Evolutionary conservation across 2,113 vertebrate species (phyloP).

Genomic region (Mormyrus lacerda): DNA sequence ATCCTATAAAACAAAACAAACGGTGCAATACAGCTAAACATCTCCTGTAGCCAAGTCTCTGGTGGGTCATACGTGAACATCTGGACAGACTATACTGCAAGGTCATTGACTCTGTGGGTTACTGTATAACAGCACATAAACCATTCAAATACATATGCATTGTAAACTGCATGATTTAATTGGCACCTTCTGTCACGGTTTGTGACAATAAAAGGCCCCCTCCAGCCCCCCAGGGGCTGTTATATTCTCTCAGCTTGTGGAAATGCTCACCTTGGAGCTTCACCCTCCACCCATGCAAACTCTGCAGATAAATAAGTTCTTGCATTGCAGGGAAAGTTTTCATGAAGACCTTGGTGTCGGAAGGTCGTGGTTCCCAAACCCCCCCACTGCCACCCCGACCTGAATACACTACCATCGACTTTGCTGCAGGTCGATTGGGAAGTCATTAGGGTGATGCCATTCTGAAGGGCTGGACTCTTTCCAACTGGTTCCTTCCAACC

Average conservation of each 20-base stretch:
- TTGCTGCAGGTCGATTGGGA: background rate
- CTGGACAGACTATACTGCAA: constrained; percentile 36
- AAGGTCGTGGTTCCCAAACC: background rate
- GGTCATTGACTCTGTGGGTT: constrained; percentile 44
- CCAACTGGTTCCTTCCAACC: background rate
- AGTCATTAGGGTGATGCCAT: background rate
- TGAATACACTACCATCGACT: background rate
- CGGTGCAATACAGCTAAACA: constrained; percentile 35
- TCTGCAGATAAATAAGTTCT: background rate
- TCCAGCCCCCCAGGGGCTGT: too few relatives aligned
- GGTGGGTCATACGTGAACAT: constrained; percentile 29
- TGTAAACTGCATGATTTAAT: constrained; percentile 46
- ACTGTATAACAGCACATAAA: constrained; percentile 44
- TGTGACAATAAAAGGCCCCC: background rate
- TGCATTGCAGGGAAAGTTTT: background rate
- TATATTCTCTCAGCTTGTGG: background rate
- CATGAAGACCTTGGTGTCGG: background rate
- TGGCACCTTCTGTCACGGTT: constrained; percentile 32
- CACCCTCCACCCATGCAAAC: background rate
- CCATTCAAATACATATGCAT: constrained; percentile 43
- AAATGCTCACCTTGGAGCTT: background rate
- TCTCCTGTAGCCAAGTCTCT: constrained; percentile 36
- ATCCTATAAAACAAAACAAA: background rate
- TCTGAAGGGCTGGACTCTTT: background rate
- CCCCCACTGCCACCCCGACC: too few relatives aligned